Evolutionary conservation across 2,888 invertebrate species (phyloP), one percentile per base, ranked within the genome.

Genomic region (Caenorhabditis sp.): DNA sequence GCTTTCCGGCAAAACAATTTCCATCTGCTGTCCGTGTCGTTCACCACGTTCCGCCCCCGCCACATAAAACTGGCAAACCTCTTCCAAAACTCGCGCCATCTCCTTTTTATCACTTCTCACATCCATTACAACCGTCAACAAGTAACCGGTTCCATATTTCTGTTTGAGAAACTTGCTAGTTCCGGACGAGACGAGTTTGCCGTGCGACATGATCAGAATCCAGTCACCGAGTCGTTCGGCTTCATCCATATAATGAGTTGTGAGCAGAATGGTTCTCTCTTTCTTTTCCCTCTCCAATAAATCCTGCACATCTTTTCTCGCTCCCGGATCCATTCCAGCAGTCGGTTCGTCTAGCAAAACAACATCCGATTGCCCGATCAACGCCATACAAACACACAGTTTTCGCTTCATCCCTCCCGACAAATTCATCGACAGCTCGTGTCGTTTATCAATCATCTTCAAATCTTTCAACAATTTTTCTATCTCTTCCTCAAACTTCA

Each of bases 371-470:
- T 71, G 55, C 19, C 83, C 86, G 37, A 84, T 81, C 58, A 85
- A 64, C 1, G 85, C 81, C 76, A 85, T 81, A 57, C 78, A 83
- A 17, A 85, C 85, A 58, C 83, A 85, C 50, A 85, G 69, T 58
- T 85, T 85, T 10, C 85, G 65, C 59, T 86, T 85, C 81, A 84
- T 83, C 53, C 85, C 85, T n/a, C 85, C 85, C 26, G 84, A 84
- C 14, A 85, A 61, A 43, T 76, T 69, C 49, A 50, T 66, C 23
- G 79, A 62, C 21, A 82, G 76, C 62, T 78, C 77, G 50, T 79
- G 61, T 51, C 69, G 53, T 58, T 82, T 81, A 3, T 66, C 73
- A 51, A 57, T 62, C 36, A 86, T 60, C 17, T 82, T 71, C 27
- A 86, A 70, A 53, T 77, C 66, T 8, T 57, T 51, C 14, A 81